These are phyloP conservation scores for Pseudorhombus dupliciocellatus DNA, from an alignment of 2,113 vertebrate species.

Conservation along the genomic window DNA sequence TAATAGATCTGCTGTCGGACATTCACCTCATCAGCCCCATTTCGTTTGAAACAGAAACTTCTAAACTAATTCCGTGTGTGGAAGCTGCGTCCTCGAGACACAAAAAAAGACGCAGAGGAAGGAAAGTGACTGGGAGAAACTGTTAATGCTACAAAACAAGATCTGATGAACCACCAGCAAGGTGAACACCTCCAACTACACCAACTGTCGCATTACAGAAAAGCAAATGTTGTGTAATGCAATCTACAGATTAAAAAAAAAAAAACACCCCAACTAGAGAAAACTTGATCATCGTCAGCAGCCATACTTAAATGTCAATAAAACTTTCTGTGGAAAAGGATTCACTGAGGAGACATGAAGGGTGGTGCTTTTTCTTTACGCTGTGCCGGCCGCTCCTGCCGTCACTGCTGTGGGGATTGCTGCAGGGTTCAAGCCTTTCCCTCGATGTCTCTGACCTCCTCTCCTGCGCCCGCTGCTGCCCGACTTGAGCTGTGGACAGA, in stretches of 20 bases:
- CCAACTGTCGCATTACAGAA: not conserved
- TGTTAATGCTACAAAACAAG: not conserved
- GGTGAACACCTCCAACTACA: not conserved
- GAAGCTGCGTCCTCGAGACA: not conserved
- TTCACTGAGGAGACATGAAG: not conserved
- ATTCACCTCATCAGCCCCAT: too few relatives aligned
- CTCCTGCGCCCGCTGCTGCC: slow-evolving; percentile 89
- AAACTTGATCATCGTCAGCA: not conserved
- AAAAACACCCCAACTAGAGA: not conserved
- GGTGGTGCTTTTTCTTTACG: slow-evolving; percentile 78
- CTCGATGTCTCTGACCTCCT: slow-evolving; percentile 94
- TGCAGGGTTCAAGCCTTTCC: slow-evolving; percentile 83
- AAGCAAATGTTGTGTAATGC: not conserved
- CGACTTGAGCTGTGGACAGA: slow-evolving; percentile 82
- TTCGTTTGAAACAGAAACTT: too few relatives aligned
- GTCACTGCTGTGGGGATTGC: slow-evolving; percentile 73
- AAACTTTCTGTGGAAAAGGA: slow-evolving; percentile 13
- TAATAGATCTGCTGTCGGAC: too few relatives aligned
- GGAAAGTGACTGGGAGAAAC: slow-evolving; percentile 26
- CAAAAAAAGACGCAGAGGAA: not conserved
- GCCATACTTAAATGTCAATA: not conserved
- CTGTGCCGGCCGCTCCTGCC: slow-evolving; percentile 77
- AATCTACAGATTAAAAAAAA: not conserved
- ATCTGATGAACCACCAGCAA: slow-evolving; percentile 11
- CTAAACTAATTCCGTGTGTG: too few relatives aligned